Evolutionary conservation across 2,888 invertebrate genomes (phyloP).

Genomic region (Emesis furor): DNA sequence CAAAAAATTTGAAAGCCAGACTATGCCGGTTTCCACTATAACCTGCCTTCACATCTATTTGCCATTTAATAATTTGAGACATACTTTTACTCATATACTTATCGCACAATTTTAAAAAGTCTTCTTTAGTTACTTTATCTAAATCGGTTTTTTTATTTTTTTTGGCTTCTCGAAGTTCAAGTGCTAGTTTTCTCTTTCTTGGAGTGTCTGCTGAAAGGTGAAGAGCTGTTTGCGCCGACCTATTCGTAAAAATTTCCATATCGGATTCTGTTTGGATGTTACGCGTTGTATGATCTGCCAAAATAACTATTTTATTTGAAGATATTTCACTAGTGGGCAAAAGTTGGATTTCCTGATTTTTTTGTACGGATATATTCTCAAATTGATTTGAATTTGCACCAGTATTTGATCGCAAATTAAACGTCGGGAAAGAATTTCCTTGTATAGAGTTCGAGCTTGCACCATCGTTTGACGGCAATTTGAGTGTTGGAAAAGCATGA

Average conservation of each 20-base stretch:
- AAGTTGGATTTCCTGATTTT: not conserved
- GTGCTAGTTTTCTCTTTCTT: not conserved
- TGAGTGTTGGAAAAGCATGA: conserved; percentile 66
- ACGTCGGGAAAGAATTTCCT: not conserved
- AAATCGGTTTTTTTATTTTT: conserved; percentile 34
- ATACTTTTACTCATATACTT: conserved; percentile 60
- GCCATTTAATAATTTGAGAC: conserved; percentile 63
- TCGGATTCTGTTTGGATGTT: conserved; percentile 40
- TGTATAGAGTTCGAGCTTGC: conserved; percentile 37
- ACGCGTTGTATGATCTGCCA: conserved; percentile 46
- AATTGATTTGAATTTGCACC: not conserved
- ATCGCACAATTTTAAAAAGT: conserved; percentile 64
- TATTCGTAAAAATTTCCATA: not conserved
- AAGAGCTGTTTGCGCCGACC: not conserved
- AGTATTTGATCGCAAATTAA: not conserved
- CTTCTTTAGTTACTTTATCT: conserved; percentile 50
- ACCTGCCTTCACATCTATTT: conserved; percentile 51
- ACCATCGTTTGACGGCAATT: conserved; percentile 48
- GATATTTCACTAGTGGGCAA: conserved; percentile 17
- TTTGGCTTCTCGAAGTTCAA: conserved; percentile 42
- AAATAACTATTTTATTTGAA: conserved; percentile 49
- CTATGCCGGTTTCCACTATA: conserved; percentile 53
- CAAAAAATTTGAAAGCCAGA: conserved; percentile 62
- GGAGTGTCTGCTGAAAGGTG: not conserved
- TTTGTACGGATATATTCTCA: not conserved